Base-by-base conservation (phyloP, 2,113 vertebrate species). In the Scalopus aquaticus region DNA sequence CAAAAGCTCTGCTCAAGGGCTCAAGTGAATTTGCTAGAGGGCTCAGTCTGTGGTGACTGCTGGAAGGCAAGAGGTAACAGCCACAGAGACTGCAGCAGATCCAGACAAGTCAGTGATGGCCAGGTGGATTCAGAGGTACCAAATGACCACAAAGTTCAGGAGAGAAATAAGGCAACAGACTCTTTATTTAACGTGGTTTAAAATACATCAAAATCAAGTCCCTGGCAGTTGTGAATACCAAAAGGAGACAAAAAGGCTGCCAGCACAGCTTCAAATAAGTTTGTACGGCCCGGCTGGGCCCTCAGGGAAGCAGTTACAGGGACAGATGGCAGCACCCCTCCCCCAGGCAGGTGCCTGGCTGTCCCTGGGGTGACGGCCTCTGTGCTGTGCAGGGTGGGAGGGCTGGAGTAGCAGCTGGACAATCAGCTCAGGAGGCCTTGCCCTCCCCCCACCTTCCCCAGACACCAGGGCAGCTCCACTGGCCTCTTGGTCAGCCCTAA, bases 161-260 rank as follows among this genome's bases (percentile, higher is more conserved):
- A 87, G 9, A 92, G 56, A 92, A 70, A 79, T 97, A 97, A 97
- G 97, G 97, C 97, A 97, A 97, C 90, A 93, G 88, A 97, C 96
- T 95, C 77, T 97, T 95, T 97, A 97, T 97, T 97, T 97, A 96
- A 96, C 90, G 78, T 96, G 96, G 84, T 96, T 96, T 96, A 96
- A 97, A 97, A 97, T 97, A 96, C 96, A 97, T 91, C 91, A 90
- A 77, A 96, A 97, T 91, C 87, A 96, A 96, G 82, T 96, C 97
- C 95, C 96, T 96, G 95, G 95, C 97, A 97, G 90, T 91, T 96
- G 92, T 96, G 76, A 97, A 96, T 95, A 96, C 88, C 77, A 94
- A 97, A 97, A 95, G 44, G 64, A 93, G 89, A 93, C 76, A 39
- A 81, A 79, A 67, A 70, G 44, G 65, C 91, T 78, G 60, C 81